Evolutionary conservation across 1,140 invertebrate genomes (phyloP), one percentile per base, ranked within the genome.

Genomic region (Danaus melanippus): DNA sequence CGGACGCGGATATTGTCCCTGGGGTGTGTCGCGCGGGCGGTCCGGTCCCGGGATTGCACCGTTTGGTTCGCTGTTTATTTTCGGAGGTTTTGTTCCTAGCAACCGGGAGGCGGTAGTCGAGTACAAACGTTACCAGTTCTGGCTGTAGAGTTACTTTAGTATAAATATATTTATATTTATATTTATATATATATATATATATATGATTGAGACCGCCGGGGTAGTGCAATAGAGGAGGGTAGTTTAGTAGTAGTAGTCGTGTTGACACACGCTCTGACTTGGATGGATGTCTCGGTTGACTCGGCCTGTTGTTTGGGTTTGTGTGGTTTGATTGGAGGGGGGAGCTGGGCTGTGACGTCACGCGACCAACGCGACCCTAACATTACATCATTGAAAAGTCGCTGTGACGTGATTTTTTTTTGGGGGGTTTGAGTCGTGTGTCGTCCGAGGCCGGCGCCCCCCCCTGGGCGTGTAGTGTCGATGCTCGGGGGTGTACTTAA

Each of bases 71-170:
- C 43, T 17, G 17, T 52, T 52, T 43, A 6, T 15, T 3, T 15
- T 15, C 3, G 15, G 15, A 15, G 65, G 58, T 66, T 68, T 62
- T 65, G 66, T 68, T 68, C 62, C 66, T 68, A 61, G 44, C 62
- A 53, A 32, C 53, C 52, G 77, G 71, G 75, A 76, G 76, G 76
- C 65, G 77, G 71, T 80, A 74, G 65, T 69, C 79, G 79, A 84
- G 81, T 84, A 84, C 79, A 82, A 80, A 58, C 63, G 82, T 85
- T 85, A 85, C 82, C 82, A 75, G 71, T 76, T 61, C 69, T 69
- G 82, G 79, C 82, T 85, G 78, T 85, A 83, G 77, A 64, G 43
- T 67, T 69, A 57, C 71, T 76, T 76, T 76, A 71, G 65, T 69
- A 59, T 71, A 65, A 62, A 71, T 69, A 60, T 62, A 66, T 56